Evolutionary conservation across 2,888 invertebrate species (phyloP), one percentile per base, ranked within the genome.

Genomic region (Cistogaster globosa): DNA sequence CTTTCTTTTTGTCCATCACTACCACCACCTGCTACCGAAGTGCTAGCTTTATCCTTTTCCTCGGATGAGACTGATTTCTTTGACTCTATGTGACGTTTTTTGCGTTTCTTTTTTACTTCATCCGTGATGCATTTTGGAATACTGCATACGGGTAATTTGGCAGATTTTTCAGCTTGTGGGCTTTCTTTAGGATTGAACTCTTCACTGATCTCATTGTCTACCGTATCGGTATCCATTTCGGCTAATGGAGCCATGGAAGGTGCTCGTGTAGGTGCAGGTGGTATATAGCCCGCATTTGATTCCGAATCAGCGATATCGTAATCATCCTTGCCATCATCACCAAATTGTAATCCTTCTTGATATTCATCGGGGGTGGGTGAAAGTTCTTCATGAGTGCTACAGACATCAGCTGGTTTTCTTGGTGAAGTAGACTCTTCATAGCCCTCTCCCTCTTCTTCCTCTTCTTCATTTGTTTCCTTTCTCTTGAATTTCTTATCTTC

Each of bases 191-290:
- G 57, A 36, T 82, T 78, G 0, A 57, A 11, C 14, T 85, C 80
- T 53, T 88, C 88, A 89, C 95, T 94, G 90, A 93, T 93, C 88
- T 95, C 95, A 90, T 95, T 95, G 88, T 95, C 95, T 65, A 95
- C 95, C 60, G 94, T 94, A 91, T 95, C 95, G 89, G 95, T 94
- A 90, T 95, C 96, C 87, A 95, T 94, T 89, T 95, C 96, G 53
- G 95, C 96, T 74, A 96, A 93, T 36, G 95, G 96, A 69, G 95
- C 95, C 89, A 94, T 92, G 5, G 94, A 92, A 16, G 91, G 92
- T 65, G 90, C 91, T 83, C 92, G 92, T 77, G 92, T 92, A 74
- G 92, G 92, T 26, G 91, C 91, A 6, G 92, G 92, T 11, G 92
- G 91, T 87, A 92, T 90, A 22, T 91, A 91, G 53, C 89, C 88